phyloP scores from a whole-genome alignment of 2,888 invertebrate species.

The Plebejus melissa region DNA sequence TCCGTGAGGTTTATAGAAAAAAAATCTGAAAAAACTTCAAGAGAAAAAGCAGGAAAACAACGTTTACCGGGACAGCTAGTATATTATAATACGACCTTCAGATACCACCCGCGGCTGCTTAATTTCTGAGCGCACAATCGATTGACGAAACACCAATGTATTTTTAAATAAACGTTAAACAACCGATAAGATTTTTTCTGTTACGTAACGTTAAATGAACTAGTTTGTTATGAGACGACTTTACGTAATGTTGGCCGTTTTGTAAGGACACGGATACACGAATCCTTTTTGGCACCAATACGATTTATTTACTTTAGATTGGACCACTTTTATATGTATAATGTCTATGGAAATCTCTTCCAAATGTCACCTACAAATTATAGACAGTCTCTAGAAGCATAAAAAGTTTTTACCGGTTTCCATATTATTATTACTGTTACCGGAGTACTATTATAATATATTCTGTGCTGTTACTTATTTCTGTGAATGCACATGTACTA shows the following conservation, averaged over 20 bases:
- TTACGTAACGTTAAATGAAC: neutral
- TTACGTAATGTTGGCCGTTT: neutral
- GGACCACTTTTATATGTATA: neutral
- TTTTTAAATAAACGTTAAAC: conserved; percentile 7
- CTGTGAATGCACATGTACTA: conserved; percentile 13
- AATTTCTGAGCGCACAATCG: neutral
- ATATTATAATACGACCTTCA: no score
- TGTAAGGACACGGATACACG: neutral
- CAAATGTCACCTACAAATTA: neutral
- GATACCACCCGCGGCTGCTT: neutral
- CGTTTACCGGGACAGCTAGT: no score
- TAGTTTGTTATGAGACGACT: neutral
- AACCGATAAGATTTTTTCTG: neutral
- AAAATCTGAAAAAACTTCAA: no score
- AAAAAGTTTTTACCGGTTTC: no score
- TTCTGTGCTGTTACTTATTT: no score
- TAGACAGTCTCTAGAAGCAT: neutral
- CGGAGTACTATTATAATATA: no score
- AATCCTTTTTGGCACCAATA: neutral
- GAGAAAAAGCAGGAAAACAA: no score
- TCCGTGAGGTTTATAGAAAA: no score
- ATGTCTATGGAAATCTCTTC: neutral
- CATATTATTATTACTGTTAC: neutral
- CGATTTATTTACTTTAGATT: neutral
- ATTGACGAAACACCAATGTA: neutral